These are phyloP conservation scores for Gobio gobio DNA, from an alignment of 2,113 vertebrate species.

Conservation along the genomic window DNA sequence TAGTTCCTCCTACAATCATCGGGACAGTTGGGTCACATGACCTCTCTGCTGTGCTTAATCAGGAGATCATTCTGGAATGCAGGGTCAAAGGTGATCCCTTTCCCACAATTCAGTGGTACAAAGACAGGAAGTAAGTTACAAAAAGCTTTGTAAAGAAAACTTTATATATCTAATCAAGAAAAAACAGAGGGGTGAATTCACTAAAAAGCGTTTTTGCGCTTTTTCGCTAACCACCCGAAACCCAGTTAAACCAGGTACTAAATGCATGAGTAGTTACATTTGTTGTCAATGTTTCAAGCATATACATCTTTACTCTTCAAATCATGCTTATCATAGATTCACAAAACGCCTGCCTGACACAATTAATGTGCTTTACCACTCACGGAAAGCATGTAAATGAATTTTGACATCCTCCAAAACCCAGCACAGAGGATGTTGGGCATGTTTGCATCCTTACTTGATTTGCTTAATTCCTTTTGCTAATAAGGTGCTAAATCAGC, in stretches of 20 bases:
- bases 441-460: neutral
- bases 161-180: neutral
- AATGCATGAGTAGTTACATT: neutral
- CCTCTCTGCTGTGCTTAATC: conserved; percentile 80
- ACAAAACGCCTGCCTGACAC: neutral
- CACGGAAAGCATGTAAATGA: neutral
- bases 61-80: conserved; percentile 84
- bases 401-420: neutral
- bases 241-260: neutral
- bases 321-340: neutral
- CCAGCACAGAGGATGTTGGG: neutral
- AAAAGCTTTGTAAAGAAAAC: neutral
- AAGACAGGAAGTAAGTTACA: conserved; percentile 90
- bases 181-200: neutral
- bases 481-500: neutral
- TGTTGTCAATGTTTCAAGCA: neutral
- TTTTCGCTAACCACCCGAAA: neutral
- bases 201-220: neutral
- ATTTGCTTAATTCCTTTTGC: neutral
- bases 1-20: conserved; percentile 89
- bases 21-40: conserved; percentile 73
- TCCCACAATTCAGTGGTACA: conserved; percentile 92
- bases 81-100: conserved; percentile 86
- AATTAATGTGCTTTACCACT: neutral
- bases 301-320: neutral